Evolutionary conservation across 2,797 vertebrate genomes (phyloP), one percentile per base, ranked within the genome.

Genomic region (Calcarius lapponicus): DNA sequence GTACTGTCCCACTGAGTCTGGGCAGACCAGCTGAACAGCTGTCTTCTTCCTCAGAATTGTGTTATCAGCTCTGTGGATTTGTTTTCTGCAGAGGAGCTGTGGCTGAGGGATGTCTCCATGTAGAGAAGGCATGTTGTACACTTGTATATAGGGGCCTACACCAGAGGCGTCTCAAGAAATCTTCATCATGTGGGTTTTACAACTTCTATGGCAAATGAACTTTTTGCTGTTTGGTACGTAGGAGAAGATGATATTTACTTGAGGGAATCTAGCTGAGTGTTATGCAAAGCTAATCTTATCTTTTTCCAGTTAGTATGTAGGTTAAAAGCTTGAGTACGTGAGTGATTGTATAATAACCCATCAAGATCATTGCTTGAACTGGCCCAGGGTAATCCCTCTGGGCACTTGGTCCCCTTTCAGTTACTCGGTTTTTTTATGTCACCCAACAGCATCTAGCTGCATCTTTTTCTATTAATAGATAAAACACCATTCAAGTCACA

Each of bases 1-100:
- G 36, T 26, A 5, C 25, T 36, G 26, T 40, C 53, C n/a, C 25
- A 20, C 38, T 61, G 1, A 6, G 16, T 20, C 22, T 17, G 13
- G 28, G 28, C 17, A 38, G 50, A 60, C 4, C 1, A 4, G 7
- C 17, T 51, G n/a, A 60, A 29, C 0, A 2, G 10, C 10, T 13
- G 17, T 32, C 7, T 64, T 57, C 51, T 71, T 19, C 25, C 66
- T 43, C 47, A 58, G 54, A 13, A 36, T 0, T 60, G 5, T 69
- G 8, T 74, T 40, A 25, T 42, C 43, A 51, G 3, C 28, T 47
- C 28, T 58, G 8, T 34, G 56, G 14, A n/a, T 45, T 56, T 70
- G 47, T 25, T 60, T 51, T 53, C 42, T 48, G 2, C 15, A 31
- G 36, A 74, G 11, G 45, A 76, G 22, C 31, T 86, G 60, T 1